Conservation (phyloP, 2,888 invertebrate genomes). For the Anarsia innoxiella region DNA sequence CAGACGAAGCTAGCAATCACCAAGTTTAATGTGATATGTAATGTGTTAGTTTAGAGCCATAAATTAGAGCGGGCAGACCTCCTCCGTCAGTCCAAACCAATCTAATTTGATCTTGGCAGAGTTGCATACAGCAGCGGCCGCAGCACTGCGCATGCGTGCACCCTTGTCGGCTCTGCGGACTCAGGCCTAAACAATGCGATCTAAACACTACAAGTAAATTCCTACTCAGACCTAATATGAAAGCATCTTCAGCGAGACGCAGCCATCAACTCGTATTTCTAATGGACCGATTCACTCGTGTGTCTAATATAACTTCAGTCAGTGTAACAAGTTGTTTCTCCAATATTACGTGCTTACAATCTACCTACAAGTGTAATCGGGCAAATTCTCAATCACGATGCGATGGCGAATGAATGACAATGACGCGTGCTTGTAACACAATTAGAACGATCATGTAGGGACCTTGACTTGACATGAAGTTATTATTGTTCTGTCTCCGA, state of each 20-base stretch:
- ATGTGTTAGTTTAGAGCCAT: constrained; percentile 23
- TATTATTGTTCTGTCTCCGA: constrained; percentile 41
- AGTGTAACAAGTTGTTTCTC: too few species aligned
- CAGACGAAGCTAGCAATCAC: neutral
- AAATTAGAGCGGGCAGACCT: constrained; percentile 32
- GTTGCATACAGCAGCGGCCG: too few species aligned
- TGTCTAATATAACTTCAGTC: too few species aligned
- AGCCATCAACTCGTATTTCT: too few species aligned
- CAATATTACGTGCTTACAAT: too few species aligned
- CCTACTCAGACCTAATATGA: too few species aligned
- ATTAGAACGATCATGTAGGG: constrained; percentile 32
- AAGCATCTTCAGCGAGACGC: too few species aligned
- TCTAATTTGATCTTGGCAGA: constrained; percentile 63
- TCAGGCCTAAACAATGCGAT: too few species aligned
- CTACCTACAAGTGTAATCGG: too few species aligned
- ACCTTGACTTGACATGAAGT: constrained; percentile 41
- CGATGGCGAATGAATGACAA: constrained; percentile 25
- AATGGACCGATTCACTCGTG: too few species aligned
- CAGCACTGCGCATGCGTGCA: constrained; percentile 33
- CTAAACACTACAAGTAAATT: too few species aligned
- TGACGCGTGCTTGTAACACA: constrained; percentile 26
- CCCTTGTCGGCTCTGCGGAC: too few species aligned
- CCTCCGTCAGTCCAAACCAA: constrained; percentile 41
- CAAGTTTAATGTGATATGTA: neutral
- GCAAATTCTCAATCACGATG: constrained; percentile 15